phyloP scores from a whole-genome alignment of 1,140 invertebrate genomes.

The Neodiprion pinetum region DNA sequence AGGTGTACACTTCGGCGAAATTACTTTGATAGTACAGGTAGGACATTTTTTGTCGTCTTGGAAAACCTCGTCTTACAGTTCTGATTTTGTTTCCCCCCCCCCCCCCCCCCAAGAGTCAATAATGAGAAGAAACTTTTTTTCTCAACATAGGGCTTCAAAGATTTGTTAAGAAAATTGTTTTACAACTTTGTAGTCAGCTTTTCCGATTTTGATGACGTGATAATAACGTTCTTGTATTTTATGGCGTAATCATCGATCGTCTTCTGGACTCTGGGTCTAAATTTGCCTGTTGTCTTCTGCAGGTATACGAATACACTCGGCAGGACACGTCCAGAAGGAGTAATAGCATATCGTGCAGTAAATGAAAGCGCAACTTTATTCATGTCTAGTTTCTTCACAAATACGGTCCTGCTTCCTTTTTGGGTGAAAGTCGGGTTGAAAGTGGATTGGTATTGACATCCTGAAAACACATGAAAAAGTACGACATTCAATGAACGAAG shows the following conservation, averaged over 20 bases:
- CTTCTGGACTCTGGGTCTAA: not conserved
- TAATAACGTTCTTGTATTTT: slow-evolving; percentile 20
- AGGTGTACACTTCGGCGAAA: slow-evolving; percentile 28
- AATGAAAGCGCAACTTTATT: slow-evolving; percentile 26
- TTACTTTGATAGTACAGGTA: slow-evolving; percentile 26
- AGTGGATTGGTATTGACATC: slow-evolving; percentile 23
- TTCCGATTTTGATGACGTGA: slow-evolving; percentile 19
- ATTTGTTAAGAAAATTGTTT: slow-evolving; percentile 16
- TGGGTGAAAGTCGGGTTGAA: slow-evolving; percentile 18
- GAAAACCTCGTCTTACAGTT: slow-evolving; percentile 23
- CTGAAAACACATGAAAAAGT: slow-evolving; percentile 2
- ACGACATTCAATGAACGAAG: not conserved
- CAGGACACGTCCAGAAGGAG: not conserved
- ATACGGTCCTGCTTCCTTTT: slow-evolving; percentile 16
- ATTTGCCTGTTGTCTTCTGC: not conserved
- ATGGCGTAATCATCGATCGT: not conserved
- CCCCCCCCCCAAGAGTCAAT: slow-evolving; percentile 24
- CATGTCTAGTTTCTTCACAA: slow-evolving; percentile 16
- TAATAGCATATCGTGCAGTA: slow-evolving; percentile 18
- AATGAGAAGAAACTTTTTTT: slow-evolving; percentile 21
- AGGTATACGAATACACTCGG: not conserved
- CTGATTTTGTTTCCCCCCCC: slow-evolving; percentile 21
- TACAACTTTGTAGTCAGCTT: slow-evolving; percentile 21
- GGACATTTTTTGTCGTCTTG: slow-evolving; percentile 2
- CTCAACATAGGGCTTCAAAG: slow-evolving; percentile 19